Conservation (phyloP, 2,113 vertebrate species). For the Stercorarius parasiticus region DNA sequence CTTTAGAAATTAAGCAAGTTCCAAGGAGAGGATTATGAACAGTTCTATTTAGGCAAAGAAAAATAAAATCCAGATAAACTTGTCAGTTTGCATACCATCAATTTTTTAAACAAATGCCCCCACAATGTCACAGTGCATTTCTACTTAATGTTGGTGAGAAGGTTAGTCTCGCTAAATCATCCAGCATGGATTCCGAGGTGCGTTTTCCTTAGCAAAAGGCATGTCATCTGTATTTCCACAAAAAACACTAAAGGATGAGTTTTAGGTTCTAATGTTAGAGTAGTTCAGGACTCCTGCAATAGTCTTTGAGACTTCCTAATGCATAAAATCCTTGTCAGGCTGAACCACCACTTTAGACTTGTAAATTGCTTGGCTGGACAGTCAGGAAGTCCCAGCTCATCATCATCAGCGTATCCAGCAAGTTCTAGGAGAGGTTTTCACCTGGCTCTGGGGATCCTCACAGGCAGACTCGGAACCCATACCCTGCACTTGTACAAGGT, state of each 20-base stretch:
- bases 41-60: neutral
- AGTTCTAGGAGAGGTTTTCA: neutral
- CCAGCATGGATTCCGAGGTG: neutral
- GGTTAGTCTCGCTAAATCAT: neutral
- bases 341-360: neutral
- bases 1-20: neutral
- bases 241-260: neutral
- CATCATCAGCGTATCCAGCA: neutral
- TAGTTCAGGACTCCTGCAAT: neutral
- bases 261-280: neutral
- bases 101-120: neutral
- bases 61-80: neutral
- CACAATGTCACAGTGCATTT: neutral
- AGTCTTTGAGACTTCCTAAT: neutral
- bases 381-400: neutral
- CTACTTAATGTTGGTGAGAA: neutral
- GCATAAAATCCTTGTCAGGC: neutral
- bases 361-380: neutral
- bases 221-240: neutral
- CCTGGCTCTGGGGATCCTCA: neutral
- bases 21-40: neutral
- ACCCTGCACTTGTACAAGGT: neutral
- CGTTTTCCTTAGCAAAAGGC: neutral
- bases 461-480: neutral
- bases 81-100: neutral